phyloP scores from a whole-genome alignment of 2,797 vertebrate genomes.

The Alauda arvensis region DNA sequence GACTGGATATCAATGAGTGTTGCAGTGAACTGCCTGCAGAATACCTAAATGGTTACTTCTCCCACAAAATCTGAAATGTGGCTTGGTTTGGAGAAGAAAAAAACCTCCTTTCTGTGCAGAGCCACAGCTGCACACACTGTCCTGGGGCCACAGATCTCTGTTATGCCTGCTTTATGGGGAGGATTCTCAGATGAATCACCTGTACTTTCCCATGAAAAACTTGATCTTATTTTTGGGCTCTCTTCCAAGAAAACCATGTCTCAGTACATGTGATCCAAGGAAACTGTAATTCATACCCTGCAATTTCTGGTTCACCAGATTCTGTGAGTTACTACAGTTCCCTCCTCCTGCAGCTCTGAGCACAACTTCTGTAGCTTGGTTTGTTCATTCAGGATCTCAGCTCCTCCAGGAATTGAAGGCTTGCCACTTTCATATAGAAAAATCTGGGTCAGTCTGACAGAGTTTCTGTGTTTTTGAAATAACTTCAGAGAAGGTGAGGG shows the following conservation, averaged over 20 bases:
- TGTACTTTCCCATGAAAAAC: not conserved
- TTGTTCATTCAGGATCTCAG: constrained; percentile 30
- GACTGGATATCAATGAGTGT: not conserved
- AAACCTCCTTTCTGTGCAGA: not conserved
- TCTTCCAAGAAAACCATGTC: not conserved
- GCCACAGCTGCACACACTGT: not conserved
- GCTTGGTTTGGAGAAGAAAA: not conserved
- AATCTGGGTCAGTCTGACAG: constrained; percentile 35
- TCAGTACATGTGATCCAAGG: not conserved
- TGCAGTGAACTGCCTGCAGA: not conserved
- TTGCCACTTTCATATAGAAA: not conserved
- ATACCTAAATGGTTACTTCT: not conserved
- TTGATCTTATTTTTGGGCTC: not conserved
- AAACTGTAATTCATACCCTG: not conserved
- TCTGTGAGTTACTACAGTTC: not conserved
- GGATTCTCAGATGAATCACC: not conserved
- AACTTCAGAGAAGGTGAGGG: not conserved
- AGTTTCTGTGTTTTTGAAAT: not conserved
- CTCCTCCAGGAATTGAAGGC: not conserved
- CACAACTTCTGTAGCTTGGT: not conserved
- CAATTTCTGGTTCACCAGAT: not conserved
- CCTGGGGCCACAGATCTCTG: not conserved
- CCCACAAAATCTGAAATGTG: not conserved
- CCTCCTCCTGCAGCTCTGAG: not conserved
- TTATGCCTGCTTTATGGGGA: not conserved